Evolutionary conservation across 2,888 invertebrate genomes (phyloP).

Genomic region (Pristionchus exspectatus): DNA sequence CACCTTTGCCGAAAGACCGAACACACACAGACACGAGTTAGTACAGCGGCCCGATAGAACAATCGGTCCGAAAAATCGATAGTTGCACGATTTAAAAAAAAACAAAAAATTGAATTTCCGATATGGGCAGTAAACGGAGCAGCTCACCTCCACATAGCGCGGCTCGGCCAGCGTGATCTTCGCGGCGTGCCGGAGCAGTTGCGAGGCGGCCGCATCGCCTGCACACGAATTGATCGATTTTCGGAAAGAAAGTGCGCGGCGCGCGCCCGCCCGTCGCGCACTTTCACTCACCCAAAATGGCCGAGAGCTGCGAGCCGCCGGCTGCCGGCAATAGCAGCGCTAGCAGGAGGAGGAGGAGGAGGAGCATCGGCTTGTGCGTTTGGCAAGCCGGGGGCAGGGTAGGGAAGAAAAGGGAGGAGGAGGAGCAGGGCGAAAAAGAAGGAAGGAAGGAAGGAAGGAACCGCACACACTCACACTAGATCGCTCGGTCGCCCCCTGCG

Average conservation of each 20-base stretch:
- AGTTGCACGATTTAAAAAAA: no score
- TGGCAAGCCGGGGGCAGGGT: not conserved
- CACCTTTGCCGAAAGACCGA: not conserved
- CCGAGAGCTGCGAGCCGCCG: constrained; percentile 51
- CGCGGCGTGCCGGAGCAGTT: constrained; percentile 65
- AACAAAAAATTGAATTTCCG: no score
- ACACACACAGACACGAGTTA: not conserved
- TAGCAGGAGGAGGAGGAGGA: constrained; percentile 46
- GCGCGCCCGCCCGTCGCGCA: not conserved
- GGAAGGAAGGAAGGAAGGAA: constrained; percentile 50
- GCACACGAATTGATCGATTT: constrained; percentile 4
- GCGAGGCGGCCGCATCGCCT: constrained; percentile 69
- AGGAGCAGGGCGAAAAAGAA: not conserved
- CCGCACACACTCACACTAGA: constrained; percentile 19
- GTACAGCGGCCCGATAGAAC: not conserved
- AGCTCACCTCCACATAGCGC: constrained; percentile 64
- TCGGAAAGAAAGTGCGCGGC: not conserved
- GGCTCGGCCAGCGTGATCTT: constrained; percentile 65
- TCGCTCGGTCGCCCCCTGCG: constrained; percentile 52
- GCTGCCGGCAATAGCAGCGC: not conserved
- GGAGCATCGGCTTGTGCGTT: constrained; percentile 45
- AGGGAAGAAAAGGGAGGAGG: not conserved
- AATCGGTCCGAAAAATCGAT: not conserved
- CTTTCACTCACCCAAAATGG: constrained; percentile 45
- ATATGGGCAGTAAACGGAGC: not conserved